A percentile compares a stretch with the other conserved stretches of the same genome.
Conservation (phyloP, 2,113 vertebrate species). For the Alligator mississippiensis region DNA sequence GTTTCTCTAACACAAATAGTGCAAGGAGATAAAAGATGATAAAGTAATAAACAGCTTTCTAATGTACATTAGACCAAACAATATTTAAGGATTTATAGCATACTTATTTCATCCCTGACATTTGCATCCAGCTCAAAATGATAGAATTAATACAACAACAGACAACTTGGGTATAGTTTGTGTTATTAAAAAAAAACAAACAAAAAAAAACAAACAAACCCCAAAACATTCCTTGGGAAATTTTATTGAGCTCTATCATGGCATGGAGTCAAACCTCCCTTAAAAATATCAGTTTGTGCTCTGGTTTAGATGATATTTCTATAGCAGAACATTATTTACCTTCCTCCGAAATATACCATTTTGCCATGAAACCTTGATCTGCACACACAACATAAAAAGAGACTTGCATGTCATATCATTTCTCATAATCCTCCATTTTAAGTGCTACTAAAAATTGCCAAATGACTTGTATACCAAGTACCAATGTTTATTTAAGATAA, state of each 20-base stretch:
- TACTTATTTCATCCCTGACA: background rate
- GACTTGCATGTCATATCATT: background rate
- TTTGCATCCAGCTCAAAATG: background rate
- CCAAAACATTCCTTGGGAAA: background rate
- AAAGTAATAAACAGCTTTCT: background rate
- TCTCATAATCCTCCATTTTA: background rate
- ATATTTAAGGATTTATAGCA: background rate
- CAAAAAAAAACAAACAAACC: too few species aligned
- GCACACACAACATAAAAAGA: background rate
- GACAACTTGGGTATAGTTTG: background rate
- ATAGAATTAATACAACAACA: background rate
- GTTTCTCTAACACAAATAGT: background rate
- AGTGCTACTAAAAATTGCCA: background rate
- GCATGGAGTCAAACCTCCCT: background rate
- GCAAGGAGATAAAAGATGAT: background rate
- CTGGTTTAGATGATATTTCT: background rate
- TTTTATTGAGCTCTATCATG: background rate
- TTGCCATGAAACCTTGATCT: background rate
- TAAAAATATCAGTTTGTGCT: background rate
- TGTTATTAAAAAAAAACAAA: background rate
- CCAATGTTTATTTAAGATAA: background rate
- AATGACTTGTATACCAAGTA: background rate
- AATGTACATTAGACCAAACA: background rate
- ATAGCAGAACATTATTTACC: background rate
- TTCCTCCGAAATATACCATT: background rate